phyloP scores from a whole-genome alignment of 1,140 invertebrate species.

The Muscidifurax raptorellus region DNA sequence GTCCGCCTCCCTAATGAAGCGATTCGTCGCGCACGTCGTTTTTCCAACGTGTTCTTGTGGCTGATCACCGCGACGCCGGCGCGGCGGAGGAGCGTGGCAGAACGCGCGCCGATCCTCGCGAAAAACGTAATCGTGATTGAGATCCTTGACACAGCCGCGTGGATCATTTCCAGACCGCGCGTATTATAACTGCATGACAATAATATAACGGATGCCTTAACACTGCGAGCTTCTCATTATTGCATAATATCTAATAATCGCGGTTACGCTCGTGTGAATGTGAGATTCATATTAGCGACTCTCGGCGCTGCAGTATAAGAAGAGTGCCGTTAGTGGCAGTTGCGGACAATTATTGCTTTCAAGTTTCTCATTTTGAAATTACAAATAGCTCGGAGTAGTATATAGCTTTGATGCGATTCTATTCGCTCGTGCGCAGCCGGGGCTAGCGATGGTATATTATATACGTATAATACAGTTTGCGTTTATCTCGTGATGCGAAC shows the following conservation, averaged over 20 bases:
- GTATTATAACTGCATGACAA: too few relatives aligned
- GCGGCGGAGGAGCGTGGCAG: background rate
- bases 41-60: conserved; percentile 41
- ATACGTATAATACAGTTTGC: too few relatives aligned
- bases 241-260: background rate
- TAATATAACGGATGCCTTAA: too few relatives aligned
- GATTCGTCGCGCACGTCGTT: conserved; percentile 34
- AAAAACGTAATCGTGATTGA: conserved; percentile 3
- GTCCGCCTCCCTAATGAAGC: conserved; percentile 27
- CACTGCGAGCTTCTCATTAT: too few relatives aligned
- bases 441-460: too few relatives aligned
- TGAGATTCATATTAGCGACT: background rate
- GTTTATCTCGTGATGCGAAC: too few relatives aligned
- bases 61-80: background rate
- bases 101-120: background rate
- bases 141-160: background rate
- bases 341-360: background rate
- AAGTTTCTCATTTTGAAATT: background rate
- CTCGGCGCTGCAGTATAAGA: too few relatives aligned
- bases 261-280: background rate
- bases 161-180: too few relatives aligned
- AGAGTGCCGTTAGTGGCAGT: background rate
- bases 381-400: background rate
- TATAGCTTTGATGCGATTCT: background rate
- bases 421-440: background rate